Evolutionary conservation across 2,888 invertebrate genomes (phyloP).

Genomic region (Mellilla xanthometata): DNA sequence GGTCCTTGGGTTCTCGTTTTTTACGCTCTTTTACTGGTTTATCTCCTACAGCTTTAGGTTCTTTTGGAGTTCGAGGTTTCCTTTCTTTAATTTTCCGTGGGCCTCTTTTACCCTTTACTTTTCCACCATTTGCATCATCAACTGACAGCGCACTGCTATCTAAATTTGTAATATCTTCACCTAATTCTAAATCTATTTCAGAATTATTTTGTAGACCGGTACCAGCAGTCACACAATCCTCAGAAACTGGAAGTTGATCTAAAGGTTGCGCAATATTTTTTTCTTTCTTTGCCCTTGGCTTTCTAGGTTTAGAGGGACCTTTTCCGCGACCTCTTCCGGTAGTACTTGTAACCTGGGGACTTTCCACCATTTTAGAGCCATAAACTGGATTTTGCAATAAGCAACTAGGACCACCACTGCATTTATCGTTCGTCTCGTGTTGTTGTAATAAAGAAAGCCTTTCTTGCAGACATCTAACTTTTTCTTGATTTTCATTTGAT

Average conservation of each 20-base stretch:
- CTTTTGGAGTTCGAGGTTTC: constrained; percentile 85
- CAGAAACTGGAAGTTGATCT: constrained; percentile 88
- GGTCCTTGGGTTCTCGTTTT: constrained; percentile 85
- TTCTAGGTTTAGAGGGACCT: constrained; percentile 89
- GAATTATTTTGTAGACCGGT: constrained; percentile 87
- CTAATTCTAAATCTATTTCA: constrained; percentile 79
- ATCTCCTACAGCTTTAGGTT: constrained; percentile 85
- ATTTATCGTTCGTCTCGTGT: constrained; percentile 92
- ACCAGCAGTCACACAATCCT: constrained; percentile 92
- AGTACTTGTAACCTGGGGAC: constrained; percentile 92
- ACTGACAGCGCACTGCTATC: constrained; percentile 84
- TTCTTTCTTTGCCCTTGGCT: constrained; percentile 90
- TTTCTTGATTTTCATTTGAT: constrained; percentile 92
- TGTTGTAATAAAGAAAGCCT: constrained; percentile 90
- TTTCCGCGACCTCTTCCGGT: constrained; percentile 91
- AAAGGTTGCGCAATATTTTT: constrained; percentile 79
- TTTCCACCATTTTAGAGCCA: constrained; percentile 90
- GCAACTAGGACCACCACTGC: constrained; percentile 91
- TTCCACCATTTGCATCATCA: constrained; percentile 84
- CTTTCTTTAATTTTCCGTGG: constrained; percentile 88
- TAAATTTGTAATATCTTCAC: constrained; percentile 78
- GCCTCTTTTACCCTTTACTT: constrained; percentile 86
- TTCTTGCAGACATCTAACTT: constrained; percentile 92
- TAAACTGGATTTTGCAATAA: constrained; percentile 90
- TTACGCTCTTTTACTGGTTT: constrained; percentile 83